Percentiles rank a stretch among this genome's conserved stretches.
phyloP scores from a whole-genome alignment of 2,113 vertebrate genomes.

The Lophotis ruficrista region DNA sequence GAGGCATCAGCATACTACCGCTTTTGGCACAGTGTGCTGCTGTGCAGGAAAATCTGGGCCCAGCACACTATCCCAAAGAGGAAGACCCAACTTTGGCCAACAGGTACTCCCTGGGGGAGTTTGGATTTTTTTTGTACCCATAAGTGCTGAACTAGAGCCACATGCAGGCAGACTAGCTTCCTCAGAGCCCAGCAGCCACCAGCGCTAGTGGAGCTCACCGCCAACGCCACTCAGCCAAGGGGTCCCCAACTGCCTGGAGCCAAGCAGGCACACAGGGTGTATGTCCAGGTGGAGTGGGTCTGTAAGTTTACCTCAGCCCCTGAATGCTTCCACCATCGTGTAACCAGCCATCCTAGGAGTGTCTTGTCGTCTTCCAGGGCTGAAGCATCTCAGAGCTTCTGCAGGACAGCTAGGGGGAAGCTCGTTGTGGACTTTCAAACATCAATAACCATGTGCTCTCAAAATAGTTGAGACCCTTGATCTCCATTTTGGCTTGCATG shows the following conservation, averaged over 20 bases:
- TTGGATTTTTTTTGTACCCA: fast-evolving
- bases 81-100: background rate
- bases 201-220: fast-evolving
- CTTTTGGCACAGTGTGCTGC: background rate
- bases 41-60: background rate
- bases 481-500: background rate
- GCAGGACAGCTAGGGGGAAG: background rate
- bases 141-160: background rate
- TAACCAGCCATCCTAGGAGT: background rate
- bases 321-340: background rate
- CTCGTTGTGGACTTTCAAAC: background rate
- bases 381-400: background rate
- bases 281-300: background rate
- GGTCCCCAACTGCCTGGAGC: fast-evolving
- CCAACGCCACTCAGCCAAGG: fast-evolving
- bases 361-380: no score
- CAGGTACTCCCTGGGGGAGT: background rate
- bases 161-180: background rate
- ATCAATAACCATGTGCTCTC: fast-evolving
- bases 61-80: background rate
- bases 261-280: fast-evolving
- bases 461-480: background rate
- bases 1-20: fast-evolving
- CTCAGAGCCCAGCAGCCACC: background rate
- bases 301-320: background rate